phyloP scores from a whole-genome alignment of 2,888 invertebrate species.

The Apotomis turbidana region DNA sequence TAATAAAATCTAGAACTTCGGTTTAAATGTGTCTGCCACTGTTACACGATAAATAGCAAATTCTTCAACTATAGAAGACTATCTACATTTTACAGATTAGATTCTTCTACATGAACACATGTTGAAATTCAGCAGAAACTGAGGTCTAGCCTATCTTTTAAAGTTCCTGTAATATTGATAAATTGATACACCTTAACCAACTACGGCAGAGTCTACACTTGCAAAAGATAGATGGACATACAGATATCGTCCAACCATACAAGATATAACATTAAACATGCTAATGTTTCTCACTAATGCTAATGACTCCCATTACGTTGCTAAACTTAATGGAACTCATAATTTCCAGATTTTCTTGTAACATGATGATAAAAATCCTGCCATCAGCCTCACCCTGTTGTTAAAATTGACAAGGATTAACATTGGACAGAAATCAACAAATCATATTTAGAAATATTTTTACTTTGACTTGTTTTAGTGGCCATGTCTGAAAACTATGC shows the following conservation, averaged over 20 bases:
- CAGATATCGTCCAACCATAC: too few relatives aligned
- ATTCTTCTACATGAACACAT: slow-evolving; percentile 28
- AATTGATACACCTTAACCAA: slow-evolving; percentile 17
- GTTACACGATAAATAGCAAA: slow-evolving; percentile 8
- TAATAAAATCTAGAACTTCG: background rate
- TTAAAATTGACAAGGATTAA: too few relatives aligned
- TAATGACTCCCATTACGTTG: too few relatives aligned
- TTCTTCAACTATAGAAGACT: slow-evolving; percentile 31
- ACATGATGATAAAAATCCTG: too few relatives aligned
- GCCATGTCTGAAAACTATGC: background rate
- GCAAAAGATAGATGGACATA: background rate
- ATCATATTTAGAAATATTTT: too few relatives aligned
- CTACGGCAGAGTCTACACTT: slow-evolving; percentile 24
- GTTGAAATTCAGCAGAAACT: slow-evolving; percentile 10
- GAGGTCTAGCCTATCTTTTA: slow-evolving; percentile 8
- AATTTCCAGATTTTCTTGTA: too few relatives aligned
- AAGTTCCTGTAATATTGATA: slow-evolving; percentile 31
- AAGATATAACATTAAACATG: too few relatives aligned
- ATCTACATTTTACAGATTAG: slow-evolving; percentile 20
- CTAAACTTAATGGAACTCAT: too few relatives aligned
- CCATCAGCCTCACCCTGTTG: too few relatives aligned
- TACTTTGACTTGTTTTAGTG: too few relatives aligned
- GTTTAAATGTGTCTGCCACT: background rate
- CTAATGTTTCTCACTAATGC: too few relatives aligned
- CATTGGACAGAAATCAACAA: too few relatives aligned